phyloP scores from a whole-genome alignment of 2,797 vertebrate species.

The Protosalanx chinensis region DNA sequence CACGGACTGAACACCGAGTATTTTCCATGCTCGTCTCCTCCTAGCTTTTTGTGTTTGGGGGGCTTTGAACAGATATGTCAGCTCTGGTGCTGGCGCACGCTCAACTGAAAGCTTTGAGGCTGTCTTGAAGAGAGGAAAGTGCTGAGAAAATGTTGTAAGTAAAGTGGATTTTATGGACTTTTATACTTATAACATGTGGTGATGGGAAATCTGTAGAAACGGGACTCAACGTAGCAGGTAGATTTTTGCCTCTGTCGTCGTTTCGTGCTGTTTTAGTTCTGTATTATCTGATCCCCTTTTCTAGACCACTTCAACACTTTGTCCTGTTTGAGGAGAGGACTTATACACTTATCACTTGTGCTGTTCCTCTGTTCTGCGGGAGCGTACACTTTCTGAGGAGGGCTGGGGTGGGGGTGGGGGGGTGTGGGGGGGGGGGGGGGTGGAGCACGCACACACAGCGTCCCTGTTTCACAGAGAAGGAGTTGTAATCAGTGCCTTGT shows the following conservation, averaged over 20 bases:
- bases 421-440: too few relatives aligned
- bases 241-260: slow-evolving; percentile 13
- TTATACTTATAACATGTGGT: slow-evolving; percentile 17
- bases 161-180: slow-evolving; percentile 10
- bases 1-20: slow-evolving; percentile 26
- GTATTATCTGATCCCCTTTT: background rate
- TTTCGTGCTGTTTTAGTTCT: background rate
- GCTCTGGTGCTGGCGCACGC: slow-evolving; percentile 1
- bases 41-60: slow-evolving; percentile 15
- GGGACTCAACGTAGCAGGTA: slow-evolving; percentile 46
- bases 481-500: background rate
- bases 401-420: background rate
- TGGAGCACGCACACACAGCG: background rate
- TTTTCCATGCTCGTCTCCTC: slow-evolving; percentile 34
- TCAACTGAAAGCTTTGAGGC: slow-evolving; percentile 15
- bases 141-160: slow-evolving; percentile 28
- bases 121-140: slow-evolving; percentile 25
- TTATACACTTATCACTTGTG: background rate
- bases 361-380: background rate
- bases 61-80: background rate
- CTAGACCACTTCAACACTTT: background rate
- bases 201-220: slow-evolving; percentile 38
- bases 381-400: background rate
- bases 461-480: background rate
- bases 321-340: too few relatives aligned